Base-by-base conservation (phyloP, 1,140 invertebrate species). In the Calephelis nemesis region DNA sequence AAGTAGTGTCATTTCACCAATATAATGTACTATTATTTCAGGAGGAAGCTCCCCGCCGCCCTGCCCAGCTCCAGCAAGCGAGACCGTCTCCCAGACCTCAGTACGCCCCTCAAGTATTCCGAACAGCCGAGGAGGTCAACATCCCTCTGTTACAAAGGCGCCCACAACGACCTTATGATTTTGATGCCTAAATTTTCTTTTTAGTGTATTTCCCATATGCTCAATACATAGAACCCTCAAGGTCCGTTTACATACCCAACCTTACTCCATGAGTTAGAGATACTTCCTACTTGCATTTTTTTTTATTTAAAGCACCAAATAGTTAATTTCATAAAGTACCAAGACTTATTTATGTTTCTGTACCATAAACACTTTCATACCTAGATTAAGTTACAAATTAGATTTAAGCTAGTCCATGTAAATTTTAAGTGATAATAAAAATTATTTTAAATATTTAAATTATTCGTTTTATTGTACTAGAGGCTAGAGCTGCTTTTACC, bases 71-170 rank as follows among this genome's bases (percentile, higher is more conserved):
- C 15, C 76, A 74, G 50, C 88, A 87, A 78, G 75, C 84, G 71
- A 71, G 84, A 47, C 82, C 87, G 47, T 69, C 73, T 13, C 77
- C 87, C 74, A 75, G 86, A 74, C 79, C 77, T 67, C 79, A 90
- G 81, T 77, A 84, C 77, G 71, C 88, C 77, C 73, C 89, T 9
- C 95, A 96, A 82, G 96, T 97, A 7, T 97, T 96, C 84, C 94
- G 95, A 70, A 96, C 96, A 15, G 96, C 96, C 2, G 96, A 97
- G 83, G 96, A 97, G 81, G 96, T 97, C 1, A 97, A 97, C 82
- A 97, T 97, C 70, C 96, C 96, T 1, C 92, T 97, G 45, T 94
- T 95, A 65, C 96, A 97, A 75, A 93, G 96, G 72, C 90, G 90
- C 52, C 85, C 90, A 0, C 85, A 90, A 40, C 85, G 90, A 52